Conservation (phyloP, 2,113 vertebrate species). For the Diphyllodes magnificus region DNA sequence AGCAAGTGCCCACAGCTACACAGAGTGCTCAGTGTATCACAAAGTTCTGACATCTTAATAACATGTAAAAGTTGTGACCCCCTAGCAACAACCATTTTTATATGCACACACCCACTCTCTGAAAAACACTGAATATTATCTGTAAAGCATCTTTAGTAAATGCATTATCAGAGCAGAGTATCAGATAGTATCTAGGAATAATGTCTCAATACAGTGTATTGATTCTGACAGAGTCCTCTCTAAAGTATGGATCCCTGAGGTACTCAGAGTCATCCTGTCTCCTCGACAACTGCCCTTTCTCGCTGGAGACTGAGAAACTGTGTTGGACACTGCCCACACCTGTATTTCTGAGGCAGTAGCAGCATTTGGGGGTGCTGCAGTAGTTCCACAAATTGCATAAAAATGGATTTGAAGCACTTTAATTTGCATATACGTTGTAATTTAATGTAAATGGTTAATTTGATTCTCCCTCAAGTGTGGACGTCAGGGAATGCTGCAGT, state of each 20-base stretch:
- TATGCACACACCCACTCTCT: neutral
- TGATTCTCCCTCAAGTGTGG: neutral
- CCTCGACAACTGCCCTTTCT: neutral
- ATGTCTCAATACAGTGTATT: neutral
- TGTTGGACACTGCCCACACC: neutral
- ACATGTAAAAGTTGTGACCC: neutral
- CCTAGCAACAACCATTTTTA: neutral
- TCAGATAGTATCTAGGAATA: neutral
- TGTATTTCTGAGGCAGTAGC: neutral
- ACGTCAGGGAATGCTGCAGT: neutral
- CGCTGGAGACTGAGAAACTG: neutral
- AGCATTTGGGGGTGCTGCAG: neutral
- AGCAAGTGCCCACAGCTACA: neutral
- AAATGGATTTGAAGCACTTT: neutral
- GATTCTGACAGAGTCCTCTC: neutral
- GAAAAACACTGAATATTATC: neutral
- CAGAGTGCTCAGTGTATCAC: neutral
- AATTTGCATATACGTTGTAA: neutral
- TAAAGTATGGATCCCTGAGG: neutral
- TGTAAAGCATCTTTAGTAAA: neutral
- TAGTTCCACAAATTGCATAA: neutral
- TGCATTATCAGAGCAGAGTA: neutral
- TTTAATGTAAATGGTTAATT: slow-evolving; percentile 1
- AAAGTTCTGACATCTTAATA: neutral
- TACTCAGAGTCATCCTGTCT: neutral